Evolutionary conservation across 1,140 invertebrate species (phyloP).

Genomic region (Alviniconcha marisindica): DNA sequence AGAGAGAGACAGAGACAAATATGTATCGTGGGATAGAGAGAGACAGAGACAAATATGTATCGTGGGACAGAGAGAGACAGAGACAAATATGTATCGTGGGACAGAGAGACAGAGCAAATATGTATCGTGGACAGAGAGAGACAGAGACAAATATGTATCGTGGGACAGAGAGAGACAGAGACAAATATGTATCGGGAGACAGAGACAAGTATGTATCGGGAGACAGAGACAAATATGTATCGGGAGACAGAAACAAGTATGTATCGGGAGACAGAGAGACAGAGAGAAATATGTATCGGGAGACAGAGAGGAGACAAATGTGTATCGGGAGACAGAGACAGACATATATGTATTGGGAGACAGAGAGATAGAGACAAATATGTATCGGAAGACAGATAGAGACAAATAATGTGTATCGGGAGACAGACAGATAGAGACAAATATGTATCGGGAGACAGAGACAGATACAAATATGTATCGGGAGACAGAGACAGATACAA

Average conservation of each 20-base stretch:
- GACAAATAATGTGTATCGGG: background rate
- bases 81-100: no score
- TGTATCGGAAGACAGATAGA: background rate
- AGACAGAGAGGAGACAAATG: slow-evolving; percentile 2
- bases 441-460: background rate
- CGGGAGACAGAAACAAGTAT: background rate
- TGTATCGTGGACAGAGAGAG: background rate
- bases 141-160: background rate
- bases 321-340: slow-evolving; percentile 14
- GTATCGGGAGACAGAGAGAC: background rate
- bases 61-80: no score
- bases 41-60: background rate
- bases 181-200: background rate
- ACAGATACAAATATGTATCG: no score
- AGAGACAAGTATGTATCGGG: background rate
- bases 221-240: background rate
- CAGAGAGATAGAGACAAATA: slow-evolving; percentile 6
- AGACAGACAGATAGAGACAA: background rate
- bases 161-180: background rate
- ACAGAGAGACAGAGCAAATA: background rate
- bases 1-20: no score
- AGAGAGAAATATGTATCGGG: background rate
- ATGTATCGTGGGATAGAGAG: no score
- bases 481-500: no score
- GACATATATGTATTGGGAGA: no score